Percentiles rank a stretch among this genome's conserved stretches.
Evolutionary conservation across 2,113 vertebrate species (phyloP).

Genomic region (Chunga burmeisteri): DNA sequence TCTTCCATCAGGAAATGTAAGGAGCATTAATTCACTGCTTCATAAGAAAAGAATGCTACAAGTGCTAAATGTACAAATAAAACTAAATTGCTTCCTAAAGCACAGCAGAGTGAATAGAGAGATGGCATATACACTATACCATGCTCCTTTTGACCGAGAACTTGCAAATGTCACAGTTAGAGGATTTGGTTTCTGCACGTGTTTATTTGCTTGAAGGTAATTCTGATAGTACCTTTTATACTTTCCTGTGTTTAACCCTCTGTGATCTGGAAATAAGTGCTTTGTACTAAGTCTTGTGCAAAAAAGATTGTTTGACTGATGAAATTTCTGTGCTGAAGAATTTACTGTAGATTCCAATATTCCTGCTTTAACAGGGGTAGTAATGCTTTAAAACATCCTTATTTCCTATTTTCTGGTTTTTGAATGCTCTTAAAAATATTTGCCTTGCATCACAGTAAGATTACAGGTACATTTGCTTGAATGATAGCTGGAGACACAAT

Average conservation of each 20-base stretch:
- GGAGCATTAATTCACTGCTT: conserved; percentile 21
- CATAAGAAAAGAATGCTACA: not conserved
- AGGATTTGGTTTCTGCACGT: not conserved
- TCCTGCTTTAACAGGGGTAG: not conserved
- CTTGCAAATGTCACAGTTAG: not conserved
- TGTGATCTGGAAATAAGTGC: not conserved
- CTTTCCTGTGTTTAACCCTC: not conserved
- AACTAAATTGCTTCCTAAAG: conserved; percentile 11
- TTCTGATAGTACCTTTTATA: not conserved
- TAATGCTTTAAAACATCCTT: conserved; percentile 61
- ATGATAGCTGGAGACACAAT: not conserved
- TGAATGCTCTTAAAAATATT: conserved; percentile 35
- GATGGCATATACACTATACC: not conserved
- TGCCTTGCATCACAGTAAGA: conserved; percentile 11
- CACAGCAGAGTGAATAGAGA: not conserved
- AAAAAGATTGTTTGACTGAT: not conserved
- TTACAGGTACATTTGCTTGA: not conserved
- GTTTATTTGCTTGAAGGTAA: not conserved
- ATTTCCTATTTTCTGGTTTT: conserved; percentile 55
- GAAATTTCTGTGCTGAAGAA: not conserved
- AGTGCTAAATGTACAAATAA: conserved; percentile 4
- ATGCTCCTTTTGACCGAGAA: not conserved
- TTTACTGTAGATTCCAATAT: not conserved
- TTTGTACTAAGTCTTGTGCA: conserved; percentile 26
- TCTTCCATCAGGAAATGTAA: not conserved